These are phyloP conservation scores for Lordiphosa mommai DNA, from an alignment of 1,140 invertebrate species.

Conservation along the genomic window DNA sequence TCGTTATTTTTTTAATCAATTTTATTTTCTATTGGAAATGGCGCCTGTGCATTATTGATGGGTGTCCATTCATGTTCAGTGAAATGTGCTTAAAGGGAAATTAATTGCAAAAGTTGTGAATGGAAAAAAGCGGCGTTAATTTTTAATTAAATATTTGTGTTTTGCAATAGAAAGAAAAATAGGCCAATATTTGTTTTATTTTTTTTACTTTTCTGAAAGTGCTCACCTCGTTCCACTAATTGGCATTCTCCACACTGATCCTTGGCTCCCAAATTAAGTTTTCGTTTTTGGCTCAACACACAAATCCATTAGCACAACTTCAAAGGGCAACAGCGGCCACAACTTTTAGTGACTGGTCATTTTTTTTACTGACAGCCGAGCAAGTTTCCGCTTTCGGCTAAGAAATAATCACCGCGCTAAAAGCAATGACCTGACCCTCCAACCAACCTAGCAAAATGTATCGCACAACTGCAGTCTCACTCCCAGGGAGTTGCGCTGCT, in stretches of 20 bases:
- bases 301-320: slow-evolving; percentile 54
- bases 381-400: slow-evolving; percentile 7
- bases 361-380: slow-evolving; percentile 9
- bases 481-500: neutral
- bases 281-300: slow-evolving; percentile 9
- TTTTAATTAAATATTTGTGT: slow-evolving; percentile 44
- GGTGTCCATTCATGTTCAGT: slow-evolving; percentile 20
- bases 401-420: slow-evolving; percentile 53
- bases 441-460: slow-evolving; percentile 5
- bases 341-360: slow-evolving; percentile 33
- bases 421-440: slow-evolving; percentile 49
- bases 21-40: slow-evolving; percentile 23
- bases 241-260: slow-evolving; percentile 4
- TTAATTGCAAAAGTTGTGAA: slow-evolving; percentile 42
- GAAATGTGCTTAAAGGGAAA: slow-evolving; percentile 25
- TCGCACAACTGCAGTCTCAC: slow-evolving; percentile 11
- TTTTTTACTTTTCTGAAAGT: no score
- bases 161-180: slow-evolving; percentile 7
- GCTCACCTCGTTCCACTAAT: neutral
- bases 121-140: slow-evolving; percentile 27
- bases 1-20: slow-evolving; percentile 33
- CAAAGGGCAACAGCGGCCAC: slow-evolving; percentile 30
- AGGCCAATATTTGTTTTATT: neutral
- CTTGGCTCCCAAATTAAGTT: slow-evolving; percentile 27
- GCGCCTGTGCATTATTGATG: slow-evolving; percentile 22